A percentile compares a stretch with the other conserved stretches of the same genome.
phyloP scores from a whole-genome alignment of 2,888 invertebrate genomes.

The Oeneis ivallda region DNA sequence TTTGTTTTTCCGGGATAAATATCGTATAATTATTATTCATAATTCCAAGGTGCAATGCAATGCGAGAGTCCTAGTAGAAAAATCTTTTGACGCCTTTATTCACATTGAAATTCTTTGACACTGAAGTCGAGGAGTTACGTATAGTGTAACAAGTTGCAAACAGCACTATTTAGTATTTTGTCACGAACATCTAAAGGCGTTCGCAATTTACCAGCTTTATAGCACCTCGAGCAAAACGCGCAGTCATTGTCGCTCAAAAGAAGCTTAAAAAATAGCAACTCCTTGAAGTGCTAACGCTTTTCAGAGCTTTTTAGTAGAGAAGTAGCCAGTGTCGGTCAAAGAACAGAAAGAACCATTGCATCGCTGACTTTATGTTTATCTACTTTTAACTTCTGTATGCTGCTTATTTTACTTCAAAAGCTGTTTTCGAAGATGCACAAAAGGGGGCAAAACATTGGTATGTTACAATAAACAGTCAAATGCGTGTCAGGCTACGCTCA shows the following conservation, averaged over 20 bases:
- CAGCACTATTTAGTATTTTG: constrained; percentile 8
- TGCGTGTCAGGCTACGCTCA: no score
- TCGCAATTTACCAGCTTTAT: constrained; percentile 13
- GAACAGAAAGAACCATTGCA: not conserved
- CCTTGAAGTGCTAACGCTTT: constrained; percentile 21
- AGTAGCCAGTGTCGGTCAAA: constrained; percentile 29
- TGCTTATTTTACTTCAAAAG: not conserved
- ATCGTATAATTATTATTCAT: no score
- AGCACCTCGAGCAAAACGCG: constrained; percentile 8
- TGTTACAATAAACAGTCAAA: no score
- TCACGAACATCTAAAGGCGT: constrained; percentile 10
- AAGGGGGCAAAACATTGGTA: not conserved
- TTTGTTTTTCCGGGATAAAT: no score
- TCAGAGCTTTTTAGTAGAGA: constrained; percentile 18
- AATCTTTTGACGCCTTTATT: not conserved
- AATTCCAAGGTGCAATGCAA: not conserved
- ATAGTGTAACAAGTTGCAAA: constrained; percentile 2
- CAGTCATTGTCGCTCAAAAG: constrained; percentile 14
- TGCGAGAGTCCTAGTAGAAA: not conserved
- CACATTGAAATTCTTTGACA: not conserved
- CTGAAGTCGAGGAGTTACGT: constrained; percentile 1
- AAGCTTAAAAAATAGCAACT: constrained; percentile 3
- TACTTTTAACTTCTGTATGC: constrained; percentile 12
- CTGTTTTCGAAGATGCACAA: not conserved
- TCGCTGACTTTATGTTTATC: constrained; percentile 22